Evolutionary conservation across 2,888 invertebrate genomes (phyloP), one percentile per base, ranked within the genome.

Genomic region (Hirtodrosophila histrioides): DNA sequence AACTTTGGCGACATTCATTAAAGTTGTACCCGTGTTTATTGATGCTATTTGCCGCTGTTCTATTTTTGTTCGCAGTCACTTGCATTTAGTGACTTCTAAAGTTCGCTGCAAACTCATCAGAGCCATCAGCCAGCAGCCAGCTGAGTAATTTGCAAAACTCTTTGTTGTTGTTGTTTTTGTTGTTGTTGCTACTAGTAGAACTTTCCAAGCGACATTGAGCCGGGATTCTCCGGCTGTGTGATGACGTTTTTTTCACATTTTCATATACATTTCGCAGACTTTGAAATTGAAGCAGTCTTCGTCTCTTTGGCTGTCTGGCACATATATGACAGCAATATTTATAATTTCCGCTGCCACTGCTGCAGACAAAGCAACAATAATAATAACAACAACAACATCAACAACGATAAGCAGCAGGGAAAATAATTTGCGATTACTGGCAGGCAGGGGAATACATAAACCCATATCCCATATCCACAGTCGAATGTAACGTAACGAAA

Each of bases 281-380:
- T 60, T 69, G 62, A 64, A 69, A 64, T 69, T 83, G 54, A 66
- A 78, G 67, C 45, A 55, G 77, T 41, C 33, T 41, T 43, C 46
- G 45, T 43, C 49, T 53, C 35, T 39, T 44, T 43, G 54, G 63
- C 60, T 82, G 87, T 82, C 81, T 79, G 78, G 57, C 61, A 53
- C 75, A 71, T 58, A 82, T 78, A 82, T 87, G 86, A 87, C 76
- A 79, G 82, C 66, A 73, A 83, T 79, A 82, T 82, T 87, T 82
- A 87, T 87, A 82, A 82, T 87, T 82, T 82, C 88, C 86, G 86
- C 64, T 67, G 63, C 49, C 53, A 49, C 41, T 69, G 54, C 51
- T 57, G 62, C 67, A 82, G 82, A 86, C 76, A 83, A 65, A 66
- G 57, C 81, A 80, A 43, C 67, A 63, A 54, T 35, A 46, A 53